These are phyloP conservation scores for Pachyseris speciosa DNA, from an alignment of 64 coral and sea anemone species.

Conservation along the genomic window DNA sequence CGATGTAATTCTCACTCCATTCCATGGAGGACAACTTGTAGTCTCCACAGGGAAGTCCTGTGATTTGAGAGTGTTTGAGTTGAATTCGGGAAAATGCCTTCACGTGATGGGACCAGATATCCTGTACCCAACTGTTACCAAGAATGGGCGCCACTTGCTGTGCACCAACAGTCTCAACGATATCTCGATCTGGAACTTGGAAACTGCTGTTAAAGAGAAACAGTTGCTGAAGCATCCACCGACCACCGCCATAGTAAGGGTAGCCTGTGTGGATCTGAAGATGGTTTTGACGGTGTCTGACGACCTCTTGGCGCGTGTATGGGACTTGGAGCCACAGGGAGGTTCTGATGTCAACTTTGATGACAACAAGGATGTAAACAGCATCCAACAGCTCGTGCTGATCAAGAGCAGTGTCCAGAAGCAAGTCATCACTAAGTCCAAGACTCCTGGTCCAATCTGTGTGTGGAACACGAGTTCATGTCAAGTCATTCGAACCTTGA, in stretches of 20 bases:
- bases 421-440: slow-evolving; percentile 92
- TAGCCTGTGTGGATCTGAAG: slow-evolving; percentile 77
- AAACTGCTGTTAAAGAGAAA: slow-evolving; percentile 90
- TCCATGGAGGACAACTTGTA: slow-evolving; percentile 87
- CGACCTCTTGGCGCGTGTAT: slow-evolving; percentile 84
- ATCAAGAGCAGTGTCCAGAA: slow-evolving; percentile 88
- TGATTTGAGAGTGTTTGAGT: slow-evolving; percentile 85
- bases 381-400: slow-evolving; percentile 84
- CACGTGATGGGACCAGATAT: slow-evolving; percentile 93
- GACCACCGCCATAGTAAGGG: slow-evolving; percentile 74
- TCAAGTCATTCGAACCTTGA: slow-evolving; percentile 87
- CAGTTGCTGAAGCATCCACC: slow-evolving; percentile 94
- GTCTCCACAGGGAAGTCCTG: slow-evolving; percentile 80
- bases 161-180: slow-evolving; percentile 94
- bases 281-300: slow-evolving; percentile 92
- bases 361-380: slow-evolving; percentile 81
- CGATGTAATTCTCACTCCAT: slow-evolving; percentile 77
- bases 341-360: slow-evolving; percentile 84
- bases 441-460: slow-evolving; percentile 83
- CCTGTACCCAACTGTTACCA: slow-evolving; percentile 80
- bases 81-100: slow-evolving; percentile 81
- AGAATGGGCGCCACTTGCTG: slow-evolving; percentile 86
- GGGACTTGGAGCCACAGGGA: slow-evolving; percentile 90
- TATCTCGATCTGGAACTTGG: slow-evolving; percentile 94
- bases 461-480: slow-evolving; percentile 96